Conservation (phyloP, 1,140 invertebrate species). For the Ostrea edulis region DNA sequence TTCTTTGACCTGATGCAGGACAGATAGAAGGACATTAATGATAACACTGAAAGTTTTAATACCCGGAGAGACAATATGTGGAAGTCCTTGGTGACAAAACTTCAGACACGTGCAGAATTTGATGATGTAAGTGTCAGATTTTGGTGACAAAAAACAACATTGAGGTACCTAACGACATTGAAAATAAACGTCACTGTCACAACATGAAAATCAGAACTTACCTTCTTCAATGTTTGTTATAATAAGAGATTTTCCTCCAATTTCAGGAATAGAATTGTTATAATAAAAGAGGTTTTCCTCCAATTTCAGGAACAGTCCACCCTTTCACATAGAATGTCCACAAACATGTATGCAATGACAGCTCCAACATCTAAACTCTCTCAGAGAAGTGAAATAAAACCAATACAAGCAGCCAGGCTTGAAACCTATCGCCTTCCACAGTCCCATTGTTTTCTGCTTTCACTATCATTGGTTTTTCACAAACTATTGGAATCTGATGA, state of each 20-base stretch:
- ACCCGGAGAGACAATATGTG: not conserved
- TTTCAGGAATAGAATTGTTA: not conserved
- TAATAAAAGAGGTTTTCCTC: not conserved
- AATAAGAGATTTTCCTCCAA: not conserved
- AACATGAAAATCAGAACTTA: not conserved
- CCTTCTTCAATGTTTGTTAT: not conserved
- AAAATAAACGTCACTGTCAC: not conserved
- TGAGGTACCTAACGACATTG: not conserved
- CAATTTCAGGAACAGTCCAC: not conserved
- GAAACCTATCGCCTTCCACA: not conserved
- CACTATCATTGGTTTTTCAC: constrained; percentile 14
- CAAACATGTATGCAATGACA: not conserved
- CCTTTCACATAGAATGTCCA: not conserved
- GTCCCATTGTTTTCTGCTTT: not conserved
- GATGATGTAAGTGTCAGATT: not conserved
- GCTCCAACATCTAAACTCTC: not conserved
- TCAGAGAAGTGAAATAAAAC: not conserved
- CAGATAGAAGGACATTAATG: not conserved
- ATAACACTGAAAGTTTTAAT: not conserved
- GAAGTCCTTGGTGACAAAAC: not conserved
- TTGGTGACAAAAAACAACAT: not conserved
- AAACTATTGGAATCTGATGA: not conserved
- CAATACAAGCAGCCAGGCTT: constrained; percentile 20
- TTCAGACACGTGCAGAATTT: not conserved
- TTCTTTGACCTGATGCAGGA: constrained; percentile 20